Conservation (phyloP, 2,888 invertebrate species). For the Tipula helvola region DNA sequence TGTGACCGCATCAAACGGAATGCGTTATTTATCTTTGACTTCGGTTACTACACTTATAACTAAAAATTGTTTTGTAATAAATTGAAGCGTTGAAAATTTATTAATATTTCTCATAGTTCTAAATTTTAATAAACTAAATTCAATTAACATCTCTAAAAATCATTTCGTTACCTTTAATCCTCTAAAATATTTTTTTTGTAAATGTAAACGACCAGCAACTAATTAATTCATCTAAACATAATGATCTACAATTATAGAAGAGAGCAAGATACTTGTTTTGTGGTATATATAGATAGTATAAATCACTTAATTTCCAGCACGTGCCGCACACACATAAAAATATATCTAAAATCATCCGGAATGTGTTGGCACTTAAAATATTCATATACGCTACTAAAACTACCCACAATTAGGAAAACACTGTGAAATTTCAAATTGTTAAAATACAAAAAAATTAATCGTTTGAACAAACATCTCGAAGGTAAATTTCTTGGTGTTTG, state of each 20-base stretch:
- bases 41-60: too few species aligned
- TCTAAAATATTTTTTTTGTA: background rate
- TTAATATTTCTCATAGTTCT: too few species aligned
- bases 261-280: background rate
- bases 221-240: background rate
- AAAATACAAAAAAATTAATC: background rate
- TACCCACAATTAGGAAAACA: background rate
- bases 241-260: background rate
- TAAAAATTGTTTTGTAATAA: too few species aligned
- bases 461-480: background rate
- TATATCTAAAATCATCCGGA: background rate
- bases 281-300: background rate
- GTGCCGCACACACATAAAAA: slow-evolving; percentile 11
- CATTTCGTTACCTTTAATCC: background rate
- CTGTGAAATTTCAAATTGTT: background rate
- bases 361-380: slow-evolving; percentile 1
- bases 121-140: too few species aligned
- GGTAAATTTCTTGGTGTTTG: background rate
- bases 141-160: background rate
- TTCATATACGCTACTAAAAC: background rate
- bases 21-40: too few species aligned
- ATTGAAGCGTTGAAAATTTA: too few species aligned
- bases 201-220: background rate
- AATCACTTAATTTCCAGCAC: slow-evolving; percentile 13
- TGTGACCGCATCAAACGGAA: too few species aligned